These are phyloP conservation scores for Sciaenops ocellatus DNA, from an alignment of 2,797 vertebrate genomes.

Conservation along the genomic window DNA sequence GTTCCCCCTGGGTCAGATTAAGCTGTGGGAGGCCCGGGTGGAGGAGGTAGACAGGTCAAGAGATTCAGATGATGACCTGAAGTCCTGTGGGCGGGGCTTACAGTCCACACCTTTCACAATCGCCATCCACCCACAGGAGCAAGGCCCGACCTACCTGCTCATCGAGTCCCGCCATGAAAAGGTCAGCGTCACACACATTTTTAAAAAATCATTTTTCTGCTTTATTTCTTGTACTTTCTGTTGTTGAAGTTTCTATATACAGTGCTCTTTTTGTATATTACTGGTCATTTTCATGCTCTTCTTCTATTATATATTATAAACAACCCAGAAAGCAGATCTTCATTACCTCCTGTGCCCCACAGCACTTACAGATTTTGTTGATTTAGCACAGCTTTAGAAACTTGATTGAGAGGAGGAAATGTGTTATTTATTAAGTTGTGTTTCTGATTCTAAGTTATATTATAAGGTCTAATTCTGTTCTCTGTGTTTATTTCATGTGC, in stretches of 20 bases:
- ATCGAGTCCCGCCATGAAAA: conserved; percentile 94
- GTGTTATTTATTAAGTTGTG: background rate
- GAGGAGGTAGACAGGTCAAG: conserved; percentile 94
- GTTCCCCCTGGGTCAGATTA: conserved; percentile 99
- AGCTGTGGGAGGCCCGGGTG: conserved; percentile 92
- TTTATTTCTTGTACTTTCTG: background rate
- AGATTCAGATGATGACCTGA: conserved; percentile 92
- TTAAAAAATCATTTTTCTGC: no score
- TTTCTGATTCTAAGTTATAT: background rate
- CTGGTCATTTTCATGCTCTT: no score
- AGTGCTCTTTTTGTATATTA: no score
- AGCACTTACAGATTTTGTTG: no score
- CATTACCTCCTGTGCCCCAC: no score
- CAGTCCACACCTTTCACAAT: conserved; percentile 89
- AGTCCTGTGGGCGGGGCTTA: conserved; percentile 87
- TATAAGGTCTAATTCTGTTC: background rate
- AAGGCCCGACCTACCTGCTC: conserved; percentile 93
- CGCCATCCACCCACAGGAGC: conserved; percentile 91
- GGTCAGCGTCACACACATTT: conserved; percentile 76
- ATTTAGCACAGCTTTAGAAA: no score
- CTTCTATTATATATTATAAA: no score
- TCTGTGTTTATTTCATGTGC: no score
- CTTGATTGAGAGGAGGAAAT: no score
- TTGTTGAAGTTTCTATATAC: background rate
- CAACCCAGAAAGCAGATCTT: no score